A percentile compares a stretch with the other conserved stretches of the same genome.
Evolutionary conservation across 2,113 vertebrate genomes (phyloP).

Genomic region (Atractosteus spatula): DNA sequence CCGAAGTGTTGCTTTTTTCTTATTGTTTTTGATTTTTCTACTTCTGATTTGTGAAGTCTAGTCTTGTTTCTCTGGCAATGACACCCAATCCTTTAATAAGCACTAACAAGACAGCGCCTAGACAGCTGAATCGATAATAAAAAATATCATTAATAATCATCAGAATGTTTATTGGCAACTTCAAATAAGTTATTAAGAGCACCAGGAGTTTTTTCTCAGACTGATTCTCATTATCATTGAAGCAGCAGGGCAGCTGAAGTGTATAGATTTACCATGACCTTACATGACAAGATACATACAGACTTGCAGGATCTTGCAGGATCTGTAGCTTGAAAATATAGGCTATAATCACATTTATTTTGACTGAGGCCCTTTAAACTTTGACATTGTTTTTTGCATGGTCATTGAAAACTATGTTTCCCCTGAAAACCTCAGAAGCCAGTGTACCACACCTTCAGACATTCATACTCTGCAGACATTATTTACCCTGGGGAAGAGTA

Average conservation of each 20-base stretch:
- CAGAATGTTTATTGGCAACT: slow-evolving; percentile 60
- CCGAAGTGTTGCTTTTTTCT: too few relatives aligned
- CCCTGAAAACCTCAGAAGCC: too few relatives aligned
- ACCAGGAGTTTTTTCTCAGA: slow-evolving; percentile 31
- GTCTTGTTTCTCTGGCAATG: slow-evolving; percentile 4
- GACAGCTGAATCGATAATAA: slow-evolving; percentile 43
- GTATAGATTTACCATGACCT: slow-evolving; percentile 57
- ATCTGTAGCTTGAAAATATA: not conserved
- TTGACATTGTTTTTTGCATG: too few relatives aligned
- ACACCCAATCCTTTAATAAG: slow-evolving; percentile 22
- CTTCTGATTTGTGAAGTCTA: too few relatives aligned
- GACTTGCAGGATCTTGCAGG: not conserved
- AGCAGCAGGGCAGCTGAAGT: slow-evolving; percentile 50
- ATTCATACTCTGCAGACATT: too few relatives aligned
- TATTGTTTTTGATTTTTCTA: too few relatives aligned
- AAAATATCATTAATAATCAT: slow-evolving; percentile 66
- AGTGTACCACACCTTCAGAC: too few relatives aligned
- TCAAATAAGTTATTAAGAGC: slow-evolving; percentile 46
- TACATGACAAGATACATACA: slow-evolving; percentile 46
- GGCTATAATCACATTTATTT: not conserved
- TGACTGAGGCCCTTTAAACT: not conserved
- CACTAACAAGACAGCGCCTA: slow-evolving; percentile 43
- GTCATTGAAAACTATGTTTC: too few relatives aligned
- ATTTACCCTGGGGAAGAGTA: too few relatives aligned
- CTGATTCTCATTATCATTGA: not conserved